Evolutionary conservation across 2,797 vertebrate genomes (phyloP).

Genomic region (Lagorchestes hirsutus): DNA sequence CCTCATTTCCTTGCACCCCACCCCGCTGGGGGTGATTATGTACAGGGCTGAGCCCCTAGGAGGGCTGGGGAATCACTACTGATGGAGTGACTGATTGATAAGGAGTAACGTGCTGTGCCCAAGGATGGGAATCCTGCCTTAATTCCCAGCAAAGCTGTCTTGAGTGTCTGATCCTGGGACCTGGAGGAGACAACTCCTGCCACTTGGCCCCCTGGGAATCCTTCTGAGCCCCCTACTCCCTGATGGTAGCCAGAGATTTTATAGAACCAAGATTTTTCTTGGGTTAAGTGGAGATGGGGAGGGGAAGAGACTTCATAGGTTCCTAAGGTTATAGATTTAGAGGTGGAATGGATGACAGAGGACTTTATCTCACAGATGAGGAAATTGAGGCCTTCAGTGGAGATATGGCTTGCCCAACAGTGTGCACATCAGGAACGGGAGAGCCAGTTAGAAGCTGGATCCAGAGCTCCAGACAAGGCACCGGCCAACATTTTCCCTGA

Average conservation of each 20-base stretch:
- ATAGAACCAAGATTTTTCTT: not conserved
- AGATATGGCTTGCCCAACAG: not conserved
- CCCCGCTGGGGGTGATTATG: rapidly evolving
- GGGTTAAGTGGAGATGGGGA: not conserved
- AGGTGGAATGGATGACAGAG: not conserved
- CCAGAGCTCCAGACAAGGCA: not conserved
- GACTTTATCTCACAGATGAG: not conserved
- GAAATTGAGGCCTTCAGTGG: not conserved
- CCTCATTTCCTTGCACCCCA: not conserved
- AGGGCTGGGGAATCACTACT: not conserved
- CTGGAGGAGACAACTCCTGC: not conserved
- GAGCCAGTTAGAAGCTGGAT: not conserved
- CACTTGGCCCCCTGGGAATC: not conserved
- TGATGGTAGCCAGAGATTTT: not conserved
- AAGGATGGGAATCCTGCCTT: not conserved
- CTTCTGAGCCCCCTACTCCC: not conserved
- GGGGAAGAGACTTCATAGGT: not conserved
- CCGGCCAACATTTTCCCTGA: not conserved
- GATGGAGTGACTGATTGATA: not conserved
- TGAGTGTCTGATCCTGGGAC: not conserved
- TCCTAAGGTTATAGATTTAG: not conserved
- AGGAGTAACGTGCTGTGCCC: not conserved
- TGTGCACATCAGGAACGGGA: not conserved
- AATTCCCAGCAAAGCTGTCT: not conserved
- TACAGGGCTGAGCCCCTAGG: not conserved